Evolutionary conservation across 2,797 vertebrate genomes (phyloP).

Genomic region (Lagodon rhomboides): DNA sequence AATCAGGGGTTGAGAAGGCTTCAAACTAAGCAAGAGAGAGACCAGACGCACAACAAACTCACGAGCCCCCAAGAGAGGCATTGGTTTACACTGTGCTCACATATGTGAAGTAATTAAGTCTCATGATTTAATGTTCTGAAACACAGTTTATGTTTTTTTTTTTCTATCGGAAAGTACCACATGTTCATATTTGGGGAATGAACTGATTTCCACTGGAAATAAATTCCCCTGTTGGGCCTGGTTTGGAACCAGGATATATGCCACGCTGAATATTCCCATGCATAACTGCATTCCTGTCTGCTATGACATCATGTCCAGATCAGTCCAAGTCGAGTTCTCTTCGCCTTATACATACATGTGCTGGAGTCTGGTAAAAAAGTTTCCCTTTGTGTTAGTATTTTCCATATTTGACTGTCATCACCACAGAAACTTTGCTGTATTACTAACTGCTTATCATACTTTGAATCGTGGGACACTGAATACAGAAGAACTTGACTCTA

Average conservation of each 20-base stretch:
- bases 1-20: constrained; percentile 25
- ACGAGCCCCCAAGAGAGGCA: constrained; percentile 51
- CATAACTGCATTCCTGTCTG: constrained; percentile 54
- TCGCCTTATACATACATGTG: constrained; percentile 17
- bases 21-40: constrained; percentile 37
- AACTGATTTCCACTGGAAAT: constrained; percentile 60
- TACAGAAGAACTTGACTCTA: constrained; percentile 18
- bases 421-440: background rate
- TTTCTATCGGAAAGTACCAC: constrained; percentile 41
- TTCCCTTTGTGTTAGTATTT: constrained; percentile 2
- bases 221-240: constrained; percentile 52
- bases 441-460: background rate
- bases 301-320: constrained; percentile 56
- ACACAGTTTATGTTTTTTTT: constrained; percentile 35
- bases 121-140: constrained; percentile 43
- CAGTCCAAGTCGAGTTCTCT: constrained; percentile 27
- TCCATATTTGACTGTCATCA: constrained; percentile 3
- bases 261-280: constrained; percentile 57
- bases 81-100: constrained; percentile 56
- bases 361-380: constrained; percentile 8
- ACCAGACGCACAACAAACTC: constrained; percentile 58
- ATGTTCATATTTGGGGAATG: constrained; percentile 48
- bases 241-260: constrained; percentile 45
- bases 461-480: constrained; percentile 1
- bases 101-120: constrained; percentile 61